Conservation (phyloP, 2,888 invertebrate genomes). For the Phortica okadai region DNA sequence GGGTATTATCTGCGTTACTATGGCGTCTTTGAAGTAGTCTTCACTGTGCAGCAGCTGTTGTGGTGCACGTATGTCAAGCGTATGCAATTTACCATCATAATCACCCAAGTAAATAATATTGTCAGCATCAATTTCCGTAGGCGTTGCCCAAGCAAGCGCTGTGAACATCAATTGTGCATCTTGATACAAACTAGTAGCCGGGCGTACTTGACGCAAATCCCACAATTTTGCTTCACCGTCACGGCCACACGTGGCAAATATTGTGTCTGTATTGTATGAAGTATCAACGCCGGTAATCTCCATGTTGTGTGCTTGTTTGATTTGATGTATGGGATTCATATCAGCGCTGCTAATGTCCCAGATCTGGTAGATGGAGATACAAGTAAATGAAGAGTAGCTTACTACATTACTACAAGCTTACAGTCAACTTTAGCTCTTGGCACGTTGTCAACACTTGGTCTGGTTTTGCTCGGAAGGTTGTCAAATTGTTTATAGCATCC, state of each 20-base stretch:
- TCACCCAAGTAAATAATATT: conserved; percentile 57
- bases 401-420: conserved; percentile 37
- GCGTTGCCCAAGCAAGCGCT: conserved; percentile 46
- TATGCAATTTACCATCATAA: conserved; percentile 58
- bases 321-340: conserved; percentile 51
- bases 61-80: conserved; percentile 53
- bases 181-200: conserved; percentile 51
- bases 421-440: conserved; percentile 70
- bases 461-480: conserved; percentile 58
- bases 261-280: conserved; percentile 38
- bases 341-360: conserved; percentile 74
- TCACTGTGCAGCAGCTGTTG: conserved; percentile 43
- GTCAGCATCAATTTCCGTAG: conserved; percentile 45
- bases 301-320: conserved; percentile 39
- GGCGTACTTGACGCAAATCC: conserved; percentile 52
- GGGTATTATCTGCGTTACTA: conserved; percentile 48
- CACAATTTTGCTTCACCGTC: conserved; percentile 48
- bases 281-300: conserved; percentile 57
- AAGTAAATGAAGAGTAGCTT: neutral
- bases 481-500: conserved; percentile 68
- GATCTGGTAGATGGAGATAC: conserved; percentile 53
- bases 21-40: conserved; percentile 46
- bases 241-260: conserved; percentile 50
- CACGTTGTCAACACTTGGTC: conserved; percentile 68
- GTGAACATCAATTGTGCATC: conserved; percentile 50